Base-by-base conservation (phyloP, 2,888 invertebrate genomes). In the Rhorus exstirpatorius region DNA sequence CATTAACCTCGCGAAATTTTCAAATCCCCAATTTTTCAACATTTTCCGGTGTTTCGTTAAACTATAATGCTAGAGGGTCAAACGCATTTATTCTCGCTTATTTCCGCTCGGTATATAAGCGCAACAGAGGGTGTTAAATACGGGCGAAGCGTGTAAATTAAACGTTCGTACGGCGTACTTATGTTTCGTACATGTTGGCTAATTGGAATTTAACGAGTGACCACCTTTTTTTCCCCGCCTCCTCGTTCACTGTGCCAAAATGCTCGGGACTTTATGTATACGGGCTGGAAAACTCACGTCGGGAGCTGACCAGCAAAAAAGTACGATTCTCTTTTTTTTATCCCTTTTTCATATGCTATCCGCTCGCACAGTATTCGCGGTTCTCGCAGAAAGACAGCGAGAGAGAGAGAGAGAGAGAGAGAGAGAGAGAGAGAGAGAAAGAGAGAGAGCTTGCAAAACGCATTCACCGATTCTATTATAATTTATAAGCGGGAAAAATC, bases 111-210 rank as follows among this genome's bases (percentile, higher is more conserved):
- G n/a, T n/a, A n/a, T n/a, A n/a, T 46, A 53, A 46, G 26, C 65
- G 61, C 65, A 49, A 41, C 44, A n/a, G 35, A 58, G 74, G 55
- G 70, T 53, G 75, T 79, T 82, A 74, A 82, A 79, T 74, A 17
- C 49, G 65, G 63, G 83, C 58, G 26, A 49, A 49, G 55, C 58
- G 49, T 75, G 81, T 81, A 70, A 84, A 84, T 84, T 84, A 84
- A 82, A 82, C 63, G 82, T 83, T 79, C 41, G 55, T 84, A 83
- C 81, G 71, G 76, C n/a, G 81, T 83, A 83, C 84, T 85, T 84
- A 79, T 81, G 81, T 79, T 80, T 65, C 63, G 44, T 81, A 53
- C 74, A 49, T 81, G 72, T 31, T 35, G 63, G 63, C 76, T 83
- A 84, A 84, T 83, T 79, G 74, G 46, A 75, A 85, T 85, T 85